These are phyloP conservation scores for Anagyrus pseudococci DNA, from an alignment of 2,888 invertebrate species.

Conservation along the genomic window DNA sequence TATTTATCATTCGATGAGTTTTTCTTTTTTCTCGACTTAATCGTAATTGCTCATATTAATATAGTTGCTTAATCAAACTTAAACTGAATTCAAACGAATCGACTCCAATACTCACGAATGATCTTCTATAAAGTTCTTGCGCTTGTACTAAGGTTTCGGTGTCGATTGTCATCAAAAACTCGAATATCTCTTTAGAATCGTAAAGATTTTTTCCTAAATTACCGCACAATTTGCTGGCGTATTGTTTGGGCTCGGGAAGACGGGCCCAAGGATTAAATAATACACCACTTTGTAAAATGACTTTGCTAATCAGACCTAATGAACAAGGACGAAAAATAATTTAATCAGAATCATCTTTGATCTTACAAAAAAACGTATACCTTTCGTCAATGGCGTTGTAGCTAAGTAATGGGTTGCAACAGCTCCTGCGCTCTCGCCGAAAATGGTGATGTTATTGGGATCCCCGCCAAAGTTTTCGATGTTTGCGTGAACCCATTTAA, in stretches of 20 bases:
- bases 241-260: constrained; percentile 24
- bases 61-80: constrained; percentile 41
- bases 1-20: too few species aligned
- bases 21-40: too few species aligned
- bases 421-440: constrained; percentile 37
- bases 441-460: constrained; percentile 33
- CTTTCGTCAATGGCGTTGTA: constrained; percentile 28
- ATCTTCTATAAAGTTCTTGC: too few species aligned
- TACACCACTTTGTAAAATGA: constrained; percentile 52
- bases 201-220: constrained; percentile 49
- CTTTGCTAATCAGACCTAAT: constrained; percentile 46
- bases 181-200: constrained; percentile 48
- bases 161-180: constrained; percentile 48
- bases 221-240: constrained; percentile 52
- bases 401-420: constrained; percentile 33
- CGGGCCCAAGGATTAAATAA: constrained; percentile 48
- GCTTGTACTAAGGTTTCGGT: too few species aligned
- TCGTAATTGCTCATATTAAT: background rate
- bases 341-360: background rate
- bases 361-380: constrained; percentile 3
- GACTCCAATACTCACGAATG: too few species aligned
- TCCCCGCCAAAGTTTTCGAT: constrained; percentile 37
- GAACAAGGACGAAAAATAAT: background rate
- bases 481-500: constrained; percentile 31
- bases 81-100: too few species aligned